These are phyloP conservation scores for Stenopsyche tienmushanensis DNA, from an alignment of 1,140 invertebrate species.

Conservation along the genomic window DNA sequence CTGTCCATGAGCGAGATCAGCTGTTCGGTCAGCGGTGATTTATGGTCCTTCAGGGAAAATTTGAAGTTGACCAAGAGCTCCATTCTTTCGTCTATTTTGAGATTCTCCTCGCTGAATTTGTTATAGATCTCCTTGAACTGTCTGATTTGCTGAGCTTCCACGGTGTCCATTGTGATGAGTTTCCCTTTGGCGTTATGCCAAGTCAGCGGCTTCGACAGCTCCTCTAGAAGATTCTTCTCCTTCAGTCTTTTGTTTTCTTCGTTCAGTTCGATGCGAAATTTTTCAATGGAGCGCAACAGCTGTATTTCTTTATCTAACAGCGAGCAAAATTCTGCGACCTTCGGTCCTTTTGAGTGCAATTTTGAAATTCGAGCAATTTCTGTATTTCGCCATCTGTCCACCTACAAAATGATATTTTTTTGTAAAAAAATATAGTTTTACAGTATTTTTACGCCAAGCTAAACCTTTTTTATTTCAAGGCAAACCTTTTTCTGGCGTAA, in stretches of 20 bases:
- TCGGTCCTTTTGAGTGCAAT: constrained; percentile 58
- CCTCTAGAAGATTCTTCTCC: constrained; percentile 60
- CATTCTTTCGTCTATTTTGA: constrained; percentile 56
- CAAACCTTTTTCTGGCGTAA: too few relatives aligned
- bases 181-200: constrained; percentile 63
- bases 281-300: constrained; percentile 62
- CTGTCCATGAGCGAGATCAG: constrained; percentile 61
- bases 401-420: constrained; percentile 44
- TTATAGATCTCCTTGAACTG: constrained; percentile 62
- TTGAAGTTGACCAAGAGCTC: constrained; percentile 60
- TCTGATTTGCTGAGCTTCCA: constrained; percentile 65
- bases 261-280: constrained; percentile 57
- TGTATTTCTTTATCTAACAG: constrained; percentile 66
- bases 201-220: constrained; percentile 61
- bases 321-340: constrained; percentile 61
- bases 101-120: constrained; percentile 53
- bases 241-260: constrained; percentile 56
- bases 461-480: too few relatives aligned
- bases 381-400: constrained; percentile 64
- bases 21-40: constrained; percentile 57
- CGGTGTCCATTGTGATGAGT: constrained; percentile 62
- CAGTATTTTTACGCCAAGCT: background rate
- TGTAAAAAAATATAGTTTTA: background rate
- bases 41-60: constrained; percentile 55
- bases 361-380: constrained; percentile 60